These are phyloP conservation scores for Lagopus leucura DNA, from an alignment of 2,113 vertebrate species.

Conservation along the genomic window DNA sequence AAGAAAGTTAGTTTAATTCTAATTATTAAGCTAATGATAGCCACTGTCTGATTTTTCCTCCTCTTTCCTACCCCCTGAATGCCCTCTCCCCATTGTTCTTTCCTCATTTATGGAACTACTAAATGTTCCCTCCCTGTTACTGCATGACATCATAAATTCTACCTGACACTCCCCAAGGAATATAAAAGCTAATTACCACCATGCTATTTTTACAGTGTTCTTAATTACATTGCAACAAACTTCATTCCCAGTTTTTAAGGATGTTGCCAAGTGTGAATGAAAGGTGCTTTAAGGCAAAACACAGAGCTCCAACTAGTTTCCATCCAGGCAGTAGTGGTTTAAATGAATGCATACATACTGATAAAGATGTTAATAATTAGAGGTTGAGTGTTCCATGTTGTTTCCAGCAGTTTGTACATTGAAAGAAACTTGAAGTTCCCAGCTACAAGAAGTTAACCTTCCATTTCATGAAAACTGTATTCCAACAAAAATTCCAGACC, in stretches of 20 bases:
- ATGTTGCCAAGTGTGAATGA: slow-evolving; percentile 55
- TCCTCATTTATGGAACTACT: background rate
- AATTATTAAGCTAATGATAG: background rate
- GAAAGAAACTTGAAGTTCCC: background rate
- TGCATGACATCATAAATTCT: slow-evolving; percentile 59
- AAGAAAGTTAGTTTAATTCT: background rate
- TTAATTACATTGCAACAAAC: slow-evolving; percentile 42
- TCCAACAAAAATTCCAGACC: background rate
- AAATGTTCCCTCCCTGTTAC: background rate
- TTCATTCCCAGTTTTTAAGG: slow-evolving; percentile 23
- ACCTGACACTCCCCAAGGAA: slow-evolving; percentile 38
- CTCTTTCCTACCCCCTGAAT: background rate
- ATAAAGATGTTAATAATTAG: slow-evolving; percentile 69
- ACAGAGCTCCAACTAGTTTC: background rate
- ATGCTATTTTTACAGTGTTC: slow-evolving; percentile 30
- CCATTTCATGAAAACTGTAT: background rate
- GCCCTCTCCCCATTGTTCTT: background rate
- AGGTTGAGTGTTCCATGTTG: slow-evolving; percentile 26
- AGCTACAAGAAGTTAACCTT: background rate
- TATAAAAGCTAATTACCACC: slow-evolving; percentile 35
- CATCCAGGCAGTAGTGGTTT: slow-evolving; percentile 24
- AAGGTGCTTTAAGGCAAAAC: slow-evolving; percentile 65
- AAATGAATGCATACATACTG: slow-evolving; percentile 37
- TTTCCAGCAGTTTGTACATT: background rate
- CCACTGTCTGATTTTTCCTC: background rate